A percentile compares a stretch with the other conserved stretches of the same genome.
Conservation (phyloP, 2,888 invertebrate genomes). For the Polydrusus cervinus region DNA sequence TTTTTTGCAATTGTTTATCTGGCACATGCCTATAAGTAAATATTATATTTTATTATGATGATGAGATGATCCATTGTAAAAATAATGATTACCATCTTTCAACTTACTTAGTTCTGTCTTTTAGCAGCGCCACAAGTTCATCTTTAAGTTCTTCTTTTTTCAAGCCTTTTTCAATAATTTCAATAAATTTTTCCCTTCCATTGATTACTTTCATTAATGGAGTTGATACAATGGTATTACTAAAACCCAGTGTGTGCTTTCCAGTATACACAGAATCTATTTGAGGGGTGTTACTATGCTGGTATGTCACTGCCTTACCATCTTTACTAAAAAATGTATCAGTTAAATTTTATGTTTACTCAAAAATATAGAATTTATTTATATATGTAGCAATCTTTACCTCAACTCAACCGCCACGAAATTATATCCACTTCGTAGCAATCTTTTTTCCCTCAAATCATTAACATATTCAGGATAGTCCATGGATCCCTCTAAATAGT, state of each 20-base stretch:
- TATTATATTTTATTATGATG: background rate
- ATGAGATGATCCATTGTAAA: no score
- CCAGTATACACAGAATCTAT: slow-evolving; percentile 67
- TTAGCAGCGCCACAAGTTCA: slow-evolving; percentile 76
- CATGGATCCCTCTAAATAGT: slow-evolving; percentile 75
- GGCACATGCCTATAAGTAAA: slow-evolving; percentile 78
- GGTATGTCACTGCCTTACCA: slow-evolving; percentile 16
- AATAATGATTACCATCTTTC: no score
- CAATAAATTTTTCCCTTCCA: slow-evolving; percentile 76
- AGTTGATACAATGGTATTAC: slow-evolving; percentile 78
- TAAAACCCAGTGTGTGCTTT: slow-evolving; percentile 77
- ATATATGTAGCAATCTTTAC: slow-evolving; percentile 70
- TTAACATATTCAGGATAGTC: slow-evolving; percentile 58
- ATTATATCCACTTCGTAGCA: slow-evolving; percentile 80
- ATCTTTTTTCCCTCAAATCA: slow-evolving; percentile 56
- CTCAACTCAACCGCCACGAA: slow-evolving; percentile 81
- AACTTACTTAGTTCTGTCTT: slow-evolving; percentile 75
- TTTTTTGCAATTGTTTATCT: slow-evolving; percentile 78
- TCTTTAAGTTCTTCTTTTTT: slow-evolving; percentile 73
- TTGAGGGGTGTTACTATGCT: slow-evolving; percentile 67
- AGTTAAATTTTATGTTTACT: no score
- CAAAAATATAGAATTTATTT: no score
- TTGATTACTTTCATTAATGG: slow-evolving; percentile 81
- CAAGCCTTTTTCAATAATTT: slow-evolving; percentile 73
- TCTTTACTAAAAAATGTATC: slow-evolving; percentile 55